Percentiles rank a stretch among this genome's conserved stretches.
phyloP scores from a whole-genome alignment of 2,113 vertebrate species.

The Tamias sibiricus region DNA sequence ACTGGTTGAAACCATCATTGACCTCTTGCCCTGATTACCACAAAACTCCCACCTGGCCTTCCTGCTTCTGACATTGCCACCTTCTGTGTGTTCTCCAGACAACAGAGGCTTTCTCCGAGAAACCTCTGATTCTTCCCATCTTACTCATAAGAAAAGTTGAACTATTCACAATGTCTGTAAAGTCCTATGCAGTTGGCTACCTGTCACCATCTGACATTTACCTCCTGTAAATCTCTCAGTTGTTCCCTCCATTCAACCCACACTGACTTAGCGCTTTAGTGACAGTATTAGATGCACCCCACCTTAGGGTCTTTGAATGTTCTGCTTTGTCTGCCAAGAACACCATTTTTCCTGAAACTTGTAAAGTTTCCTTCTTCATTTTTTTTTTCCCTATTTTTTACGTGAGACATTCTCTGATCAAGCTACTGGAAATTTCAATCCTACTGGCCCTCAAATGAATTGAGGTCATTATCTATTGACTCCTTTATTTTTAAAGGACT shows the following conservation, averaged over 20 bases:
- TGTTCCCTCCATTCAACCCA: not conserved
- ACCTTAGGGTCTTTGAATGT: not conserved
- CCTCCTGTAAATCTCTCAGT: not conserved
- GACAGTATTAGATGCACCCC: not conserved
- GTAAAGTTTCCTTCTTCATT: not conserved
- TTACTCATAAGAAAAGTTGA: not conserved
- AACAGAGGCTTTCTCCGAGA: not conserved
- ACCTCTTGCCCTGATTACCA: not conserved
- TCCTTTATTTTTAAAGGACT: not conserved
- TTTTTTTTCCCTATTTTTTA: not conserved
- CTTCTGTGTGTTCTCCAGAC: not conserved
- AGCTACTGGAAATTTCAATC: not conserved
- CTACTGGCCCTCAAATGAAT: not conserved
- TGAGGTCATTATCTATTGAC: fast-evolving
- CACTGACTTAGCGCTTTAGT: not conserved
- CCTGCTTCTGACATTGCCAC: not conserved
- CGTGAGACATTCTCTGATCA: not conserved
- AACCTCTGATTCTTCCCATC: not conserved
- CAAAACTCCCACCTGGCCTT: not conserved
- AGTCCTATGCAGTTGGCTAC: not conserved
- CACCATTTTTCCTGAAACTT: not conserved
- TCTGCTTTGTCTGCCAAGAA: not conserved
- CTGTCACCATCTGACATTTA: not conserved
- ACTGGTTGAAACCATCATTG: not conserved
- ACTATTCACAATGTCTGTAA: not conserved